Evolutionary conservation across 1,140 invertebrate genomes (phyloP).

Genomic region (Planococcus citri): DNA sequence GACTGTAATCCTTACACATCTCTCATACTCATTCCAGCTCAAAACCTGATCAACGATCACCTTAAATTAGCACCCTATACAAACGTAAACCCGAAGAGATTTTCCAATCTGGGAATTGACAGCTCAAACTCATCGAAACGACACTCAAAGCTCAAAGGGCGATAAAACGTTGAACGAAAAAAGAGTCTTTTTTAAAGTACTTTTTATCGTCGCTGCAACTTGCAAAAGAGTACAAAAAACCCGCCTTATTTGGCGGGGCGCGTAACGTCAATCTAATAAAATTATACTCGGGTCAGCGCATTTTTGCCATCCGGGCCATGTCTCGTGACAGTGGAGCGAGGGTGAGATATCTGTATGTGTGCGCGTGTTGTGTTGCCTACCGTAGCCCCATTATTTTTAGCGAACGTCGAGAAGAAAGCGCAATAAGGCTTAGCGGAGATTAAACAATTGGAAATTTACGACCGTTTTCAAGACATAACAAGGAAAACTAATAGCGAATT

Average conservation of each 20-base stretch:
- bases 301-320: background rate
- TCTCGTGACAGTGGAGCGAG: background rate
- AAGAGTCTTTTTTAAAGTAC: too few relatives aligned
- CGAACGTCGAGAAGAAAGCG: slow-evolving; percentile 17
- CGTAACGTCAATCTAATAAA: slow-evolving; percentile 17
- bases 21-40: too few relatives aligned
- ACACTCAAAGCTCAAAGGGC: too few relatives aligned
- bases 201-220: background rate
- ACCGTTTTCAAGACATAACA: slow-evolving; percentile 20
- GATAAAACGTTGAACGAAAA: background rate
- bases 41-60: too few relatives aligned
- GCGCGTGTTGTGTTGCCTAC: too few relatives aligned
- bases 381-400: slow-evolving; percentile 6
- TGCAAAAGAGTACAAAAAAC: background rate
- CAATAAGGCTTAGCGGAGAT: slow-evolving; percentile 18
- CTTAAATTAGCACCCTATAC: too few relatives aligned
- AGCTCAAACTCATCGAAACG: too few relatives aligned
- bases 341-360: too few relatives aligned
- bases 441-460: slow-evolving; percentile 20
- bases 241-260: background rate
- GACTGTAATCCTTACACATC: too few relatives aligned
- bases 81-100: too few relatives aligned
- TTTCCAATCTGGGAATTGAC: too few relatives aligned
- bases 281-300: slow-evolving; percentile 17
- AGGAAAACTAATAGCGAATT: slow-evolving; percentile 20